Evolutionary conservation across 2,113 vertebrate genomes (phyloP), one percentile per base, ranked within the genome.

Genomic region (Pycnonotus jocosus): DNA sequence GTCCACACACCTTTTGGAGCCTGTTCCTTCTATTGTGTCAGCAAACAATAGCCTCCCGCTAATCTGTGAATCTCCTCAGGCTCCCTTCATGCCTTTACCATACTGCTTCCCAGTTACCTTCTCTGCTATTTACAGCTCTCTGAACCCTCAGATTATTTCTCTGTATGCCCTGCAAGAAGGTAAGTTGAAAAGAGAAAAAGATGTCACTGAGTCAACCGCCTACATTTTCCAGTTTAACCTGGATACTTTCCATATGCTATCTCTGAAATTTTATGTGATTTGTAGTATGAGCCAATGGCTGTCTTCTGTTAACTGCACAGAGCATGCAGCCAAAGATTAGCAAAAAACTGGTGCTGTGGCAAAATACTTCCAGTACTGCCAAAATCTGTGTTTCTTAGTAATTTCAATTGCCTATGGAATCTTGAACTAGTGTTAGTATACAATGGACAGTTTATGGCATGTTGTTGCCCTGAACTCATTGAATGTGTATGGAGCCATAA

Each of bases 11-110:
- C 85, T 95, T 97, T 88, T 0, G 40, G 47, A 96, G 73, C 64
- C 37, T 95, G 93, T 96, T 96, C 92, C 92, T 94, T 81, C 93
- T 96, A 95, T 95, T 95, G 94, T 97, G 88, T 95, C 79, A 77
- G 93, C 47, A 82, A 95, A 97, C 95, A 95, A 95, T 93, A 92
- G 91, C 28, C 64, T 94, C 88, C 44, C 0, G 13, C 71, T 90
- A 90, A 96, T 93, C 94, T 97, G 81, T 77, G 90, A 88, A 92
- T 95, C 87, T 93, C 82, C 95, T 95, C 92, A 91, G 76, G 68
- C 68, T 66, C 51, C 50, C 74, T 90, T 95, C 91, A 95, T 91
- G 91, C 89, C 87, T 95, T 97, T 95, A 95, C 91, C 93, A 95
- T 83, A 54, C 85, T 3, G 78, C 78, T 94, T 94, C 62, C 48